A percentile compares a stretch with the other conserved stretches of the same genome.
phyloP scores from a whole-genome alignment of 1,140 invertebrate species.

The Ptiloglossa arizonensis region DNA sequence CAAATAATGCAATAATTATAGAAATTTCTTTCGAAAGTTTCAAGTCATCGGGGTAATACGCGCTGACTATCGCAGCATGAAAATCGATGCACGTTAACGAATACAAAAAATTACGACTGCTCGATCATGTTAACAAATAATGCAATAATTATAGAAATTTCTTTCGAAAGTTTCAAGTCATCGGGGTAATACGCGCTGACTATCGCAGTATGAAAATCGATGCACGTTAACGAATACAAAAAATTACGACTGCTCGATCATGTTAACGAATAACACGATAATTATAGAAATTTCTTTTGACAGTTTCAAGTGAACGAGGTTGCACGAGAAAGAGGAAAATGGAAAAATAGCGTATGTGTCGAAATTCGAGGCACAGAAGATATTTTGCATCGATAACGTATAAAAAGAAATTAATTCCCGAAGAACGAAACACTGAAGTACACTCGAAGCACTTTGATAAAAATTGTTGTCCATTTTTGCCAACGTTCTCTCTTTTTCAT shows the following conservation, averaged over 20 bases:
- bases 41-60: too few relatives aligned
- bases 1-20: too few relatives aligned
- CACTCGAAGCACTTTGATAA: neutral
- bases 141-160: too few relatives aligned
- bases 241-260: slow-evolving; percentile 17
- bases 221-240: slow-evolving; percentile 9
- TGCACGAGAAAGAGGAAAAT: too few relatives aligned
- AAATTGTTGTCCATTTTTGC: slow-evolving; percentile 13
- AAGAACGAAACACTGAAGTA: neutral
- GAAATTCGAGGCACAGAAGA: neutral
- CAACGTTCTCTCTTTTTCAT: neutral
- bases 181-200: too few relatives aligned
- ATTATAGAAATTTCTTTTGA: too few relatives aligned
- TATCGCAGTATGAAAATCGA: slow-evolving; percentile 6
- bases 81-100: slow-evolving; percentile 23
- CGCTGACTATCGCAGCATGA: neutral
- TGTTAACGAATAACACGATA: neutral
- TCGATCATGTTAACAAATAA: neutral
- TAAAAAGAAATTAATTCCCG: neutral
- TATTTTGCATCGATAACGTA: neutral
- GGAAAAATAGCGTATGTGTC: neutral
- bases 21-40: too few relatives aligned
- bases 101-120: slow-evolving; percentile 17
- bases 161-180: too few relatives aligned
- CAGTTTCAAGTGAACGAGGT: too few relatives aligned